These are phyloP conservation scores for Melanchra persicariae DNA, from an alignment of 2,888 invertebrate species.

Conservation along the genomic window DNA sequence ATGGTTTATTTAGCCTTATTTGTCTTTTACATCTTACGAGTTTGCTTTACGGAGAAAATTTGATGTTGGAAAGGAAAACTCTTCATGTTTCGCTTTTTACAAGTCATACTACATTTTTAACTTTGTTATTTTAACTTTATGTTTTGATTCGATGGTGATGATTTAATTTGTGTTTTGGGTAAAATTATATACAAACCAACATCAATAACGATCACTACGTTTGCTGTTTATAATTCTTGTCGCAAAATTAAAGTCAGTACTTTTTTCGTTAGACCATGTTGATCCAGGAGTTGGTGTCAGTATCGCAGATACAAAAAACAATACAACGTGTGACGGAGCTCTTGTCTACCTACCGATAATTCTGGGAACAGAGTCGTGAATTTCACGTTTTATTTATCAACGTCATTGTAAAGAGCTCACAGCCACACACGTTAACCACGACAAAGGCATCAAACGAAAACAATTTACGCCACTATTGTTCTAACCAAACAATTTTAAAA, in stretches of 20 bases:
- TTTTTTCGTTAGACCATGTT: neutral
- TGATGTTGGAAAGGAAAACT: conserved; percentile 19
- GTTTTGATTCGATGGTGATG: neutral
- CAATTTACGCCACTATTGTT: conserved; percentile 33
- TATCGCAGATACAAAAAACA: neutral
- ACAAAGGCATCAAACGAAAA: conserved; percentile 44
- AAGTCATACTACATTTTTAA: too few relatives aligned
- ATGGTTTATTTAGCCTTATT: conserved; percentile 35
- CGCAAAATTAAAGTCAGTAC: neutral
- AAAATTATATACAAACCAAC: neutral
- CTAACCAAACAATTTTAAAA: conserved; percentile 43
- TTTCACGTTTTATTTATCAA: conserved; percentile 1
- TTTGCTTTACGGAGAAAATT: conserved; percentile 12
- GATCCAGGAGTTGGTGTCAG: too few relatives aligned
- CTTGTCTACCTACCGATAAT: neutral
- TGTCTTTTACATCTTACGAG: conserved; percentile 45
- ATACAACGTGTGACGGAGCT: neutral
- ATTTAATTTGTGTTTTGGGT: neutral
- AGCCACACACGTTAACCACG: conserved; percentile 28
- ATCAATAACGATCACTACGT: too few relatives aligned
- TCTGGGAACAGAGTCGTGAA: neutral
- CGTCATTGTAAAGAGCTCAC: neutral
- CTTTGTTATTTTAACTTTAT: conserved; percentile 12
- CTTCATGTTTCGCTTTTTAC: too few relatives aligned
- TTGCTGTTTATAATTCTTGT: neutral